These are phyloP conservation scores for Propsilocerus akamusi DNA, from an alignment of 1,140 invertebrate genomes.

Conservation along the genomic window DNA sequence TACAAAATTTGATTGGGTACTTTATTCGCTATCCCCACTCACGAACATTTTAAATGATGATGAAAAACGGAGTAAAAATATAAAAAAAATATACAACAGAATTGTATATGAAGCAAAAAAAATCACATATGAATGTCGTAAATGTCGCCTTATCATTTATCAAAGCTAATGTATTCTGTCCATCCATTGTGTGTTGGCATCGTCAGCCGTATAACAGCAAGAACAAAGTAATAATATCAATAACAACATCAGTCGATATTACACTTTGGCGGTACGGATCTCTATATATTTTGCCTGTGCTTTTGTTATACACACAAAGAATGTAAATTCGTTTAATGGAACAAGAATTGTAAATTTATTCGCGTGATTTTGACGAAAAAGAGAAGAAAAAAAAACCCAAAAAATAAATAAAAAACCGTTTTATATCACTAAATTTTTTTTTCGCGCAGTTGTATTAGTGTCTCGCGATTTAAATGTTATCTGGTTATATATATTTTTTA, in stretches of 20 bases:
- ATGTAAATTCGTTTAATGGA: not conserved
- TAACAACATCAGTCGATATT: no score
- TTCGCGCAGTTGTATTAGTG: not conserved
- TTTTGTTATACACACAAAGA: no score
- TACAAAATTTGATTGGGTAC: constrained; percentile 2
- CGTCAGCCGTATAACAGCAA: no score
- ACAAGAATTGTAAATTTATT: not conserved
- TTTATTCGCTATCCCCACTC: not conserved
- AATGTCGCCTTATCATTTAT: constrained; percentile 2
- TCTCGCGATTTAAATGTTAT: not conserved
- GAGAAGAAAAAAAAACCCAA: not conserved
- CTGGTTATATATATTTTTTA: not conserved
- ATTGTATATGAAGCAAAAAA: not conserved
- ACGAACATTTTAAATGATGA: not conserved
- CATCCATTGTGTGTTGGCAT: no score
- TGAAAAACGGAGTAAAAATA: not conserved
- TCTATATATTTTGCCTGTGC: no score
- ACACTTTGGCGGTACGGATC: no score
- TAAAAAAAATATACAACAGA: not conserved
- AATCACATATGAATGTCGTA: constrained; percentile 4
- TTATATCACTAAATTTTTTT: not conserved
- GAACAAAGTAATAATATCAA: no score
- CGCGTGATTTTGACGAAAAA: not conserved
- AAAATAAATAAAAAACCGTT: not conserved
- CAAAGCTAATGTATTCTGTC: no score